Evolutionary conservation across 2,113 vertebrate species (phyloP).

Genomic region (Sceloporus undulatus): DNA sequence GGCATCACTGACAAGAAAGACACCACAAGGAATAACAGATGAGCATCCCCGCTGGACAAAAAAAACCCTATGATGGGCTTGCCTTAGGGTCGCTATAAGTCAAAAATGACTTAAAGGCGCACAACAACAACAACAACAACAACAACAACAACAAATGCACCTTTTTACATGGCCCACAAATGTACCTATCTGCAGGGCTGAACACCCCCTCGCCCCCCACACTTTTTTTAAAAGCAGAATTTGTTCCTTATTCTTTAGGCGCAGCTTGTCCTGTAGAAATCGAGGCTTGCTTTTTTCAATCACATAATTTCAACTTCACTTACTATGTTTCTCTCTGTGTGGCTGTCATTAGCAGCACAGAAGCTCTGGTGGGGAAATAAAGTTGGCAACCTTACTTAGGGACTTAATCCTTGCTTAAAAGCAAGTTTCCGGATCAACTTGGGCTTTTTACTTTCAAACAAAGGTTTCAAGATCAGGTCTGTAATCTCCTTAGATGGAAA

Average conservation of each 20-base stretch:
- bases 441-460: not conserved
- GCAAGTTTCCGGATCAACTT: conserved; percentile 6
- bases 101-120: no score
- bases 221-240: not conserved
- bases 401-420: conserved; percentile 26
- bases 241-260: not conserved
- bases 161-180: no score
- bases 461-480: conserved; percentile 21
- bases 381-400: not conserved
- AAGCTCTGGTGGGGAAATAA: not conserved
- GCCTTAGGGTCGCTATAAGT: no score
- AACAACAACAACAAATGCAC: no score
- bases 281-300: not conserved
- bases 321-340: not conserved
- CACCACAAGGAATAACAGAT: not conserved
- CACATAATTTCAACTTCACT: not conserved
- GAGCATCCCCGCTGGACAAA: no score
- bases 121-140: no score
- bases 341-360: not conserved
- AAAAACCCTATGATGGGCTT: no score
- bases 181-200: no score
- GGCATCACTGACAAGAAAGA: not conserved
- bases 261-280: not conserved
- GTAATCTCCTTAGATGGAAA: conserved; percentile 35
- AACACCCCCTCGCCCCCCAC: no score